These are phyloP conservation scores for Xiphorhynchus elegans DNA, from an alignment of 2,113 vertebrate species.

Conservation along the genomic window DNA sequence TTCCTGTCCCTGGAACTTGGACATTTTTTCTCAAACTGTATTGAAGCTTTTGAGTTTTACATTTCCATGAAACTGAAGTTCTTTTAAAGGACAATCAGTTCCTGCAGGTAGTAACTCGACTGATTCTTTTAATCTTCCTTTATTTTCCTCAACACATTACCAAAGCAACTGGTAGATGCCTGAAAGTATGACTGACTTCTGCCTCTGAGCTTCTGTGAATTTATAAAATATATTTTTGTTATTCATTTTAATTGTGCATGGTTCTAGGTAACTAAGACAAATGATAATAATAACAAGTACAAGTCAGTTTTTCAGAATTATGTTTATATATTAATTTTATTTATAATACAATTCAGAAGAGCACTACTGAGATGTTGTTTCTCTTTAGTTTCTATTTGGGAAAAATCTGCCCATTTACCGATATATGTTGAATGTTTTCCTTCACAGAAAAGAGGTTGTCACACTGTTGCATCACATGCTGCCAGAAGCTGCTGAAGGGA, in stretches of 20 bases:
- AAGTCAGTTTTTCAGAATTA: not conserved
- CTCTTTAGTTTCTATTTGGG: not conserved
- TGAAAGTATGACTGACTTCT: not conserved
- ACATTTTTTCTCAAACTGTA: not conserved
- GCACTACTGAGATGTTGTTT: not conserved
- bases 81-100: not conserved
- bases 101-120: not conserved
- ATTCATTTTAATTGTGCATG: not conserved
- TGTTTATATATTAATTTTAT: not conserved
- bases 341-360: conserved; percentile 10
- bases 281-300: not conserved
- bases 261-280: not conserved
- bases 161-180: not conserved
- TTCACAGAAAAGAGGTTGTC: not conserved
- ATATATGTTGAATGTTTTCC: not conserved
- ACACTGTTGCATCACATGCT: not conserved
- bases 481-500: not conserved
- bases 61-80: not conserved
- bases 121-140: not conserved
- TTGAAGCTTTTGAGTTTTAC: not conserved
- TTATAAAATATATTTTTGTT: not conserved
- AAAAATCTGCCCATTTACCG: not conserved
- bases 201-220: not conserved
- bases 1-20: not conserved
- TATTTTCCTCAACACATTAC: not conserved